Conservation (phyloP, 2,113 vertebrate genomes). For the Plecotus auritus region DNA sequence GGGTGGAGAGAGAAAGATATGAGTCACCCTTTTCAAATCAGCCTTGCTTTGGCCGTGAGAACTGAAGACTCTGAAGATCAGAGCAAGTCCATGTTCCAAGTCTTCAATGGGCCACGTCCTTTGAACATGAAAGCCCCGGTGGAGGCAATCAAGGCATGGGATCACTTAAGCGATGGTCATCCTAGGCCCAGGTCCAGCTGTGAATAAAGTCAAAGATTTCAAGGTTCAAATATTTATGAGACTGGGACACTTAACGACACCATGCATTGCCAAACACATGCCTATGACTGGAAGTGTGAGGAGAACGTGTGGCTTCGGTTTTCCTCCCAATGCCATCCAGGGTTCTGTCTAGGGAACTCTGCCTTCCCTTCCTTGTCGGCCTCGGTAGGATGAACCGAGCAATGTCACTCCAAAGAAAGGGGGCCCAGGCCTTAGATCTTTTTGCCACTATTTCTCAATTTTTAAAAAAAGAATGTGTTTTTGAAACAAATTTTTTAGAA, state of each 20-base stretch:
- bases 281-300: not conserved
- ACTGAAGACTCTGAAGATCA: conserved; percentile 79
- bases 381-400: not conserved
- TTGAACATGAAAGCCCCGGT: conserved; percentile 83
- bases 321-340: not conserved
- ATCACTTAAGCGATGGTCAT: conserved; percentile 75
- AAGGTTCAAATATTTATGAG: conserved; percentile 47
- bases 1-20: conserved; percentile 41
- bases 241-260: conserved; percentile 40
- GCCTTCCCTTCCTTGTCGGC: not conserved
- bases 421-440: not conserved
- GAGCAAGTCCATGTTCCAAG: conserved; percentile 72
- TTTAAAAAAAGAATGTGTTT: not conserved
- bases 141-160: conserved; percentile 70
- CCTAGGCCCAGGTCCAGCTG: conserved; percentile 63
- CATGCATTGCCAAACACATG: conserved; percentile 48
- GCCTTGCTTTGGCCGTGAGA: conserved; percentile 75
- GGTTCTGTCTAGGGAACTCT: not conserved
- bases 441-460: not conserved
- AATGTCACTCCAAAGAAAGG: not conserved
- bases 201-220: conserved; percentile 79
- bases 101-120: conserved; percentile 77
- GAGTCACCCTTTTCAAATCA: conserved; percentile 64
- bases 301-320: not conserved
- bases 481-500: not conserved